These are phyloP conservation scores for Neuroscelio doddi DNA, from an alignment of 2,888 invertebrate species.

Conservation along the genomic window DNA sequence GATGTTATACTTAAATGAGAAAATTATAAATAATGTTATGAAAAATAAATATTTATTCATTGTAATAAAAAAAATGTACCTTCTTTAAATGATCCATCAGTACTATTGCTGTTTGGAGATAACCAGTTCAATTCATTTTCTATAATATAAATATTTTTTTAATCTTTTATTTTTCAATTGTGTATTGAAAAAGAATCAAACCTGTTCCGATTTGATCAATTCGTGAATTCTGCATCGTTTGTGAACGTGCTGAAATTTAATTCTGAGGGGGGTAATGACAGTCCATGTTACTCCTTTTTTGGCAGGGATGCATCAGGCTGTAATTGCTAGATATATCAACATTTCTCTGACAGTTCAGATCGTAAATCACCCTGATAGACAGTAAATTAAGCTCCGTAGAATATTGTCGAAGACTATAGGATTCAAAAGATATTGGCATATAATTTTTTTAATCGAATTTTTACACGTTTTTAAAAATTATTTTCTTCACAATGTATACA, in stretches of 20 bases:
- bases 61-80: neutral
- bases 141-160: constrained; percentile 1
- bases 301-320: constrained; percentile 29
- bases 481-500: too few species aligned
- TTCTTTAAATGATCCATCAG: neutral
- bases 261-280: constrained; percentile 20
- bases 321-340: constrained; percentile 35
- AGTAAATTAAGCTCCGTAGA: constrained; percentile 18
- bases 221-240: constrained; percentile 29
- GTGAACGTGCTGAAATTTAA: constrained; percentile 13
- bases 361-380: constrained; percentile 25
- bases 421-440: neutral
- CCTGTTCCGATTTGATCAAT: constrained; percentile 23
- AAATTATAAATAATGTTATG: neutral
- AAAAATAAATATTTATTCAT: neutral
- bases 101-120: constrained; percentile 2
- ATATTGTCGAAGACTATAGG: neutral
- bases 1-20: neutral
- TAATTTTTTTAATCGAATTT: neutral
- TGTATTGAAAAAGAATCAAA: constrained; percentile 20
- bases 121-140: constrained; percentile 1
- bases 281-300: constrained; percentile 33
- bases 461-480: too few species aligned
- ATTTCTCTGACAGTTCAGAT: constrained; percentile 20
- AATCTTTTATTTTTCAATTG: constrained; percentile 9